These are phyloP conservation scores for Stylophora pistillata DNA, from an alignment of 64 coral and sea anemone species.

Conservation along the genomic window DNA sequence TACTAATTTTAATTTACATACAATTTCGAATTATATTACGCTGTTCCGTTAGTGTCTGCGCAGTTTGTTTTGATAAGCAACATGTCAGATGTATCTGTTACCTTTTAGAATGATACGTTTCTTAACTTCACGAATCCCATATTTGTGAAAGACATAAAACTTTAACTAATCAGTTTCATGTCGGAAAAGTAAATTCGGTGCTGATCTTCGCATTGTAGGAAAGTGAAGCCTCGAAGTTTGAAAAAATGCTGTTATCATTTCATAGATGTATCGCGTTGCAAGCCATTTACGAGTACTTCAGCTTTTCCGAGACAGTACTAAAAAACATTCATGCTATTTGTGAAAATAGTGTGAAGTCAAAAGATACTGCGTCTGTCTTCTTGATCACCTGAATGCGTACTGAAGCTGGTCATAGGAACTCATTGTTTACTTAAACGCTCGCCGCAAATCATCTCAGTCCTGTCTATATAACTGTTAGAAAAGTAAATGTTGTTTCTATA, in stretches of 20 bases:
- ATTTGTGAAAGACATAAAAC: too few relatives aligned
- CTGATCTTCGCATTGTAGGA: background rate
- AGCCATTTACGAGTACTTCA: background rate
- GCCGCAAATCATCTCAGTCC: background rate
- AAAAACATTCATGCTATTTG: constrained; percentile 11
- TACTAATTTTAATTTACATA: too few relatives aligned
- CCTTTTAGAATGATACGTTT: too few relatives aligned
- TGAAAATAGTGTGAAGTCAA: background rate
- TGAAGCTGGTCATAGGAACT: background rate
- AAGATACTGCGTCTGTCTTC: background rate
- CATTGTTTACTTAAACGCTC: background rate
- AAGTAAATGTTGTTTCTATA: background rate
- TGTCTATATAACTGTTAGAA: background rate
- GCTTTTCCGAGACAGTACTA: background rate
- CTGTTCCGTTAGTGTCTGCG: too few relatives aligned
- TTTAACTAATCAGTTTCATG: too few relatives aligned
- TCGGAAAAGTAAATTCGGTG: background rate
- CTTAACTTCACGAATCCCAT: too few relatives aligned
- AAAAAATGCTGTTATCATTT: background rate
- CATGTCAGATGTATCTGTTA: too few relatives aligned
- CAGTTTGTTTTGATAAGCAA: too few relatives aligned
- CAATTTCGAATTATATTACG: too few relatives aligned
- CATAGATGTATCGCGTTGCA: background rate
- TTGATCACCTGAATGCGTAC: background rate
- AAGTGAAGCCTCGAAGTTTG: background rate